Percentiles rank a stretch among this genome's conserved stretches.
phyloP scores from a whole-genome alignment of 1,140 invertebrate species.

The Campodea augens region DNA sequence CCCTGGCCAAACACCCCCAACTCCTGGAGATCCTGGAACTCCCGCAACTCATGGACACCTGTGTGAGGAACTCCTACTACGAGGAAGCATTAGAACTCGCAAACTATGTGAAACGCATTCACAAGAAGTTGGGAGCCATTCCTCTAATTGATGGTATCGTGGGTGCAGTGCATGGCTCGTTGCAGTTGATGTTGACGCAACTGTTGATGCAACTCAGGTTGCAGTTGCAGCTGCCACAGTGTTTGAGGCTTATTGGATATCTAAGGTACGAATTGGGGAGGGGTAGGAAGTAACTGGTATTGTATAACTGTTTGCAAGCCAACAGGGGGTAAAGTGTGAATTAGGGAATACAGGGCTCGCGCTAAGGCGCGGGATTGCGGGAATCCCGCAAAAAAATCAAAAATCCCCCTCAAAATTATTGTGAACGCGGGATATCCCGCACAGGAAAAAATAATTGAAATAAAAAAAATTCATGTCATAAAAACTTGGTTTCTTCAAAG shows the following conservation, averaged over 20 bases:
- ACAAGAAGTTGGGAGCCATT: constrained; percentile 62
- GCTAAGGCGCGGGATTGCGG: too few relatives aligned
- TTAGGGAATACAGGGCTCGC: too few relatives aligned
- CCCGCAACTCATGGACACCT: constrained; percentile 83
- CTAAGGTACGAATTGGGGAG: too few relatives aligned
- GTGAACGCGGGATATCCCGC: too few relatives aligned
- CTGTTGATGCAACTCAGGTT: constrained; percentile 65
- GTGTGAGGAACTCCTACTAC: constrained; percentile 67
- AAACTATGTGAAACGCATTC: constrained; percentile 64
- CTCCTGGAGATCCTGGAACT: constrained; percentile 77
- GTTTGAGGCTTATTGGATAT: constrained; percentile 67
- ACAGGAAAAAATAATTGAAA: too few relatives aligned
- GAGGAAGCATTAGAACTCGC: constrained; percentile 83
- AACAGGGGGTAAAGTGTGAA: too few relatives aligned
- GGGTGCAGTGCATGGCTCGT: constrained; percentile 64
- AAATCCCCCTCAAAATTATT: too few relatives aligned
- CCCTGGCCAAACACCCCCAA: constrained; percentile 54
- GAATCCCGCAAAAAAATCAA: too few relatives aligned
- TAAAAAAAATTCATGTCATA: too few relatives aligned
- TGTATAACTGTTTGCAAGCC: too few relatives aligned
- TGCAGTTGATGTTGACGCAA: constrained; percentile 70
- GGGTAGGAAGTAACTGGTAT: too few relatives aligned
- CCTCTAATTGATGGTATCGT: constrained; percentile 67
- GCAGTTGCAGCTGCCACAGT: constrained; percentile 72
- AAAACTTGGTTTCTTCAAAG: too few relatives aligned